These are phyloP conservation scores for Apogon talboti DNA, from an alignment of 2,797 vertebrate species.

Conservation along the genomic window DNA sequence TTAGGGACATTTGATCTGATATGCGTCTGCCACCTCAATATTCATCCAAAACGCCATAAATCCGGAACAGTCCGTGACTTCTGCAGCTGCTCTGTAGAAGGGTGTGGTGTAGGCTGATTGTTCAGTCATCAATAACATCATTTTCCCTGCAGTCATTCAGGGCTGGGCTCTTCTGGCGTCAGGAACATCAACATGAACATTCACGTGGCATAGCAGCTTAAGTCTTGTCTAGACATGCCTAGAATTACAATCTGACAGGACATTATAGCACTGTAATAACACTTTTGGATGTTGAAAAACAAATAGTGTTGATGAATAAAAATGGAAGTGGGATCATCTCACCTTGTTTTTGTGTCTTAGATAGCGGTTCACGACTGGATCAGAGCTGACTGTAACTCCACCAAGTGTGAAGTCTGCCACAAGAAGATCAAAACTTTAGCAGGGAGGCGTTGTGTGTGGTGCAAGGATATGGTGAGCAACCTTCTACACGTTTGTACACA, in stretches of 20 bases:
- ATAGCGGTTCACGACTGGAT: slow-evolving; percentile 88
- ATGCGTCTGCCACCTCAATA: slow-evolving; percentile 8
- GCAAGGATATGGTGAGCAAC: slow-evolving; percentile 87
- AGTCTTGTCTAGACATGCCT: neutral
- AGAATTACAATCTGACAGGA: too few species aligned
- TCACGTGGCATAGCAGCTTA: neutral
- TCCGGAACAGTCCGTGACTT: slow-evolving; percentile 3
- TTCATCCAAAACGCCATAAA: slow-evolving; percentile 28
- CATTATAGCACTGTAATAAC: neutral
- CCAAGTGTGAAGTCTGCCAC: slow-evolving; percentile 88
- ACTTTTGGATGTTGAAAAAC: neutral
- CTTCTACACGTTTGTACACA: neutral
- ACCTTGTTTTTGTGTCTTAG: slow-evolving; percentile 67
- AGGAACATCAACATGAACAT: neutral
- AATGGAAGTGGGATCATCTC: neutral
- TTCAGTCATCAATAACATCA: slow-evolving; percentile 5
- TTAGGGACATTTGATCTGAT: slow-evolving; percentile 21
- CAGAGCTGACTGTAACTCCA: slow-evolving; percentile 84
- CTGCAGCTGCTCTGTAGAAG: slow-evolving; percentile 24
- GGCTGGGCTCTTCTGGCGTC: slow-evolving; percentile 16
- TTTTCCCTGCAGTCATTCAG: slow-evolving; percentile 18
- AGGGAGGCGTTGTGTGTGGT: slow-evolving; percentile 90
- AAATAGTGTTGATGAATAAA: neutral
- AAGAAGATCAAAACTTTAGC: slow-evolving; percentile 89
- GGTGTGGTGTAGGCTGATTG: slow-evolving; percentile 4